A percentile compares a stretch with the other conserved stretches of the same genome.
phyloP scores from a whole-genome alignment of 1,140 invertebrate species.

The Macrobrachium rosenbergii region DNA sequence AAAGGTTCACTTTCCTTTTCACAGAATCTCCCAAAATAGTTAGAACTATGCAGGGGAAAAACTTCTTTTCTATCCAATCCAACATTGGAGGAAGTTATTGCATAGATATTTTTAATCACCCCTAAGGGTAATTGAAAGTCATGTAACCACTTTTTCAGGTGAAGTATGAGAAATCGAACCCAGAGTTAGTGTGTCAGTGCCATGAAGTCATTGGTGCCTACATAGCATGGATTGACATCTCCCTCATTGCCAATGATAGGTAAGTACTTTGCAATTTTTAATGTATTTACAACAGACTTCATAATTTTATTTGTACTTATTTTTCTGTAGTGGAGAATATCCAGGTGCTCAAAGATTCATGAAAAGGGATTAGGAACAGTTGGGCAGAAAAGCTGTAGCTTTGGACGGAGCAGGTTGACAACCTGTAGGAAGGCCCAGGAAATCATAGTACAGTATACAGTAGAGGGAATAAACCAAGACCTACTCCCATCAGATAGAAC shows the following conservation, averaged over 20 bases:
- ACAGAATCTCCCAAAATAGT: no score
- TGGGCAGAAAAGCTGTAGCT: no score
- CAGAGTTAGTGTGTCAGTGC: conserved; percentile 72
- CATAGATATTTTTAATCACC: not conserved
- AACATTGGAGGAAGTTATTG: no score
- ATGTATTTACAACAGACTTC: not conserved
- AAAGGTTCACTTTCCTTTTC: no score
- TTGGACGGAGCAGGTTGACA: no score
- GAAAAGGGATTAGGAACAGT: no score
- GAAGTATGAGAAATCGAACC: conserved; percentile 70
- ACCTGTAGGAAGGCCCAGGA: no score
- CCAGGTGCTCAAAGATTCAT: not conserved
- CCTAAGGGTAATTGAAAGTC: not conserved
- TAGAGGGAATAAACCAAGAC: no score
- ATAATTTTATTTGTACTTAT: not conserved
- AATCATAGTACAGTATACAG: no score
- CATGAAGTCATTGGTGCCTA: conserved; percentile 75
- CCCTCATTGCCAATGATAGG: conserved; percentile 74
- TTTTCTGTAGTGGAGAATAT: not conserved
- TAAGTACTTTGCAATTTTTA: conserved; percentile 3
- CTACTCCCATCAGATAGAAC: no score
- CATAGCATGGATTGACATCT: conserved; percentile 77
- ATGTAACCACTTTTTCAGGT: conserved; percentile 68
- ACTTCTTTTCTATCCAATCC: no score
- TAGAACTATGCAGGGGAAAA: no score